Evolutionary conservation across 2,888 invertebrate species (phyloP), one percentile per base, ranked within the genome.

Genomic region (Spodoptera exigua): DNA sequence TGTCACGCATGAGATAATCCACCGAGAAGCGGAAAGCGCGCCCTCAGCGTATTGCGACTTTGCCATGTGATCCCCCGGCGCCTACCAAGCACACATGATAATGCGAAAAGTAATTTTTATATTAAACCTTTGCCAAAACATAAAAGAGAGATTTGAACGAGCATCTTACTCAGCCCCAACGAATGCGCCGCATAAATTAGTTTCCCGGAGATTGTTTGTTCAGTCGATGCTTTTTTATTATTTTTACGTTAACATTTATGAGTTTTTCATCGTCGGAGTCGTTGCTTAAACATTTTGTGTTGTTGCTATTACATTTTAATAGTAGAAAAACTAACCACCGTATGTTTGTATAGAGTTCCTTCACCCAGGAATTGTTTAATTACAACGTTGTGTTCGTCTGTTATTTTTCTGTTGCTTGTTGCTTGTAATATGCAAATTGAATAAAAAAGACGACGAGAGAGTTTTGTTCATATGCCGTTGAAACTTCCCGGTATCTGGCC

Each of bases 41-140:
- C 87, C 84, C 88, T 83, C 82, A 79, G 76, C 80, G 82, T 79
- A 84, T 86, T 83, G 85, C 80, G 83, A 86, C 82, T 86, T 76
- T 69, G 72, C 76, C 76, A 81, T 78, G 79, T 81, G 81, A 87
- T 88, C 88, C 87, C 88, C 69, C 60, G 68, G 68, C 82, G 68
- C 79, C 81, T 84, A 87, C 87, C 84, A 88, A 79, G 87, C 89
- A 88, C 89, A 89, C 89, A 92, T 87, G 91, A 89, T 92, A 91
- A 92, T 90, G 88, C 82, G 79, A 85, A 92, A 92, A 90, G 91
- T 93, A 93, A 93, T 94, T 93, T 91, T 91, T 91, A 88, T 92
- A 92, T 92, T 92, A 92, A 93, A 93, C 89, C 89, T 88, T 87
- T 89, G 85, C 82, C 85, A 85, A 90, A 92, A 92, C 91, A 92